Percentiles rank a stretch among this genome's conserved stretches.
phyloP scores from a whole-genome alignment of 35 echinoderm and acorn worm genomes.

The Eucidaris tribuloides region DNA sequence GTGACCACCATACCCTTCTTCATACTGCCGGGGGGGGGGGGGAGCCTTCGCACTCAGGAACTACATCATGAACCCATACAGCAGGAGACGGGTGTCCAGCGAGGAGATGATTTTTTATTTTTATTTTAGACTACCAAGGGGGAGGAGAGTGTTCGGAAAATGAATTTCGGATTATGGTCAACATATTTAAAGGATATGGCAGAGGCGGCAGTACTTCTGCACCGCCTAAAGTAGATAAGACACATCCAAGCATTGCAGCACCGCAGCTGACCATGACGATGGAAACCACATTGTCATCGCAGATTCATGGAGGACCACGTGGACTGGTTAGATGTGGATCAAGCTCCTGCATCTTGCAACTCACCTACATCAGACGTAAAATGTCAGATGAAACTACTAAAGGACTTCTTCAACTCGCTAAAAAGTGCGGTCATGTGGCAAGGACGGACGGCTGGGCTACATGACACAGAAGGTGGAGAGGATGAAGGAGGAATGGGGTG shows the following conservation, averaged over 20 bases:
- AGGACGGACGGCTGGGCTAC: no score
- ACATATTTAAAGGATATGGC: not conserved
- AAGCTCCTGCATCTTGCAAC: constrained; percentile 1
- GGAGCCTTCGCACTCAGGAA: not conserved
- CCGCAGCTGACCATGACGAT: not conserved
- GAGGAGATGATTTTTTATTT: constrained; percentile 25
- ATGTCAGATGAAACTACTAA: not conserved
- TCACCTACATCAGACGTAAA: not conserved
- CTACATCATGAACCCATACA: constrained; percentile 36
- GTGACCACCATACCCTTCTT: not conserved
- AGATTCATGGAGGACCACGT: constrained; percentile 30
- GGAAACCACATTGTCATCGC: constrained; percentile 14
- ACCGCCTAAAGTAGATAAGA: not conserved
- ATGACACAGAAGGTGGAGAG: no score
- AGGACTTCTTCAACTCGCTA: not conserved
- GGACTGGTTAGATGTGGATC: not conserved
- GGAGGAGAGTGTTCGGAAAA: not conserved
- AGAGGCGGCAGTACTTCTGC: not conserved
- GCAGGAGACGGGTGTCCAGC: not conserved
- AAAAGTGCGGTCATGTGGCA: no score
- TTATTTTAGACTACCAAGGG: not conserved
- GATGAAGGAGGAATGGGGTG: no score
- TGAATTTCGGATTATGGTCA: not conserved
- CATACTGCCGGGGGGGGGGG: not conserved
- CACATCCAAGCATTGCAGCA: not conserved